Evolutionary conservation across 2,888 invertebrate genomes (phyloP), one percentile per base, ranked within the genome.

Genomic region (Leptura quadrifasciata): DNA sequence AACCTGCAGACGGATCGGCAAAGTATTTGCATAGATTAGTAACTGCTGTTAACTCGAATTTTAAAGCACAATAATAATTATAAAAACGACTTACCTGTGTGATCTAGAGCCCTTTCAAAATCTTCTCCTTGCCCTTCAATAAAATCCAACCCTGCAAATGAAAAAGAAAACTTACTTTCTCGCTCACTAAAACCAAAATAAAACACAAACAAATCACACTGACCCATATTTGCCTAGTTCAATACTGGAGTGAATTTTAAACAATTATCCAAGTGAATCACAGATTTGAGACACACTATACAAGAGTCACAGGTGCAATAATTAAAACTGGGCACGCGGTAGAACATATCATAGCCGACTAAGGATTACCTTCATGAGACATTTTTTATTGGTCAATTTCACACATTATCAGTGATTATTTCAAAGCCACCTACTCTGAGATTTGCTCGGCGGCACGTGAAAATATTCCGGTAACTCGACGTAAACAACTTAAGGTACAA

Each of bases 61-160:
- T n/a, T n/a, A n/a, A n/a, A n/a, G n/a, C n/a, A n/a, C n/a, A n/a
- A n/a, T 39, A 39, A 39, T 10, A 15, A 6, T 5, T 47, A 65
- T 68, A 65, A 64, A 69, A 63, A 65, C 15, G 52, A 87, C 90
- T 90, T 86, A 93, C 94, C 94, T 88, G 94, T 93, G 77, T 92
- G 93, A 86, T 93, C 93, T 84, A 94, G 92, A 80, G 94, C 94
- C 84, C 92, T 91, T 89, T 94, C 94, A 89, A 94, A 94, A 89
- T 94, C 94, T 86, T 94, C 93, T 82, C 93, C 94, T 91, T 93
- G 93, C 83, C 90, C 90, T 87, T 93, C 93, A 88, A 93, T 91
- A 88, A 94, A 94, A 89, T 94, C 94, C 90, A 94, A 91, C 90
- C 94, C 94, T 94, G 90, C 84, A 91, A 88, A 77, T 64, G 79